These are phyloP conservation scores for Hozukius guyotensis DNA, from an alignment of 2,797 vertebrate genomes.

Conservation along the genomic window DNA sequence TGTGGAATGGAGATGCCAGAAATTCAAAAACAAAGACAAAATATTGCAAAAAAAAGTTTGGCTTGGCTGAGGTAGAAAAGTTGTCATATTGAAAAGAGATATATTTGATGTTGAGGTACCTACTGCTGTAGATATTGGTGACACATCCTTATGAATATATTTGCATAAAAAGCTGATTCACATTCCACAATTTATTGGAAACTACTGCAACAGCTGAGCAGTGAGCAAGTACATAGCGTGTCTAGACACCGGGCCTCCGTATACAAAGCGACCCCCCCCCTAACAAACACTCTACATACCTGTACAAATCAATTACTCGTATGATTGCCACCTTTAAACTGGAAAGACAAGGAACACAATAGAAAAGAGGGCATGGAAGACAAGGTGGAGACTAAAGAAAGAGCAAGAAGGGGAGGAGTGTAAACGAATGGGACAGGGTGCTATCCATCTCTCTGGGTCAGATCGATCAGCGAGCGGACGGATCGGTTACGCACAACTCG, in stretches of 20 bases:
- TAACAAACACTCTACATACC: background rate
- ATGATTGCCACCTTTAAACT: background rate
- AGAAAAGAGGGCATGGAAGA: background rate
- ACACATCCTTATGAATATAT: background rate
- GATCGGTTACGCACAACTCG: constrained; percentile 61
- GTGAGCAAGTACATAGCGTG: background rate
- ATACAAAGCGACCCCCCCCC: background rate
- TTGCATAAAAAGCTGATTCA: background rate
- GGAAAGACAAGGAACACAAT: background rate
- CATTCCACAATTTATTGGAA: background rate
- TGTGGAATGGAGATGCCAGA: background rate
- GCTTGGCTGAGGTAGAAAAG: background rate
- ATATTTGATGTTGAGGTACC: background rate
- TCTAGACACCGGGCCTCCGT: background rate
- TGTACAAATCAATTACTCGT: constrained; percentile 17
- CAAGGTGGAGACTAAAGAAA: background rate
- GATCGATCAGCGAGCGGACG: constrained; percentile 63
- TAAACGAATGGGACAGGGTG: constrained; percentile 60
- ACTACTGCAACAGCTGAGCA: background rate
- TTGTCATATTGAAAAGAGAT: background rate
- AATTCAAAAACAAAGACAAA: background rate
- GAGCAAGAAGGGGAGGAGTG: constrained; percentile 27
- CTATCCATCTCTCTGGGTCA: constrained; percentile 63
- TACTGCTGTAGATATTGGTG: background rate
- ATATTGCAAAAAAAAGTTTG: background rate